Base-by-base conservation (phyloP, 2,888 invertebrate genomes). In the Hoplodrina blanda region DNA sequence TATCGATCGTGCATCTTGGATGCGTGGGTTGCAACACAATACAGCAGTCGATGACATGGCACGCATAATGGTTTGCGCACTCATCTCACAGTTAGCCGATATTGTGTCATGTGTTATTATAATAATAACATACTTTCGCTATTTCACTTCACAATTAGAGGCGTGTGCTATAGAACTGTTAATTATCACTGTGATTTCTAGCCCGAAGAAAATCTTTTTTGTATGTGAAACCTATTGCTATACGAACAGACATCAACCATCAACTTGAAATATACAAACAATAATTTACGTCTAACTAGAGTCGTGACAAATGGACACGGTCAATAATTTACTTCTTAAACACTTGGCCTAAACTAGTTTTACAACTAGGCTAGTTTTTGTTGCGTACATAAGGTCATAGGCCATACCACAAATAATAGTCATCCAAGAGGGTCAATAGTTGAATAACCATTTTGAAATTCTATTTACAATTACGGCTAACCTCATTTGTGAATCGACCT, bases 21-120 rank as follows among this genome's bases (percentile, higher is more conserved):
- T 60, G 64, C 73, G 81, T 78, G 66, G 69, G 66, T 70, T 76
- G 71, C 75, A 73, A 83, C 81, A 77, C 82, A 80, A 83, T 82
- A 71, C 76, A 77, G 72, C 67, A 74, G 71, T 75, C 73, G 66
- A 76, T 85, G 85, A 84, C 78, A 84, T 71, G 77, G 62, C 75
- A 76, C 69, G 69, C 76, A 70, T 85, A 83, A 87, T 87, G 81
- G 80, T 85, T 76, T 82, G 84, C 82, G 81, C 78, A 76, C 81
- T 79, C 73, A 86, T 86, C 85, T 81, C 87, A 83, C 80, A 80
- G 83, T 85, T 82, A 85, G 73, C 74, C 77, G 82, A 86, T 88
- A 80, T 85, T 87, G 82, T 85, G 78, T 80, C 75, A 80, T 72
- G 59, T 77, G 76, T 83, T 84, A 81, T 80, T 85, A 82, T 84